These are phyloP conservation scores for Polypedilum vanderplanki DNA, from an alignment of 1,140 invertebrate species.

Conservation along the genomic window DNA sequence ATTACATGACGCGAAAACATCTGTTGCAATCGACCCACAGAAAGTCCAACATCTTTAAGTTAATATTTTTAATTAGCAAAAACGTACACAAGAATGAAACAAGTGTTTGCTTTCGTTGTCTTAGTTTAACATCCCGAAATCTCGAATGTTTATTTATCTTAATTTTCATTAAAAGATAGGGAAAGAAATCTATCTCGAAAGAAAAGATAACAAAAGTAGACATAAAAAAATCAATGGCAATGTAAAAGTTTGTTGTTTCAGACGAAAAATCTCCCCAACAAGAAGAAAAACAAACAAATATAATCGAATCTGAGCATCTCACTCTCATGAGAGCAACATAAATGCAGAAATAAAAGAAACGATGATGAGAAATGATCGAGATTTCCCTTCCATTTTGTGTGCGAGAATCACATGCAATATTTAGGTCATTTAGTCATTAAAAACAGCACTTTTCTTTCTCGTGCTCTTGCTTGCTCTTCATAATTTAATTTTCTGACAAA, in stretches of 20 bases:
- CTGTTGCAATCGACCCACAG: too few relatives aligned
- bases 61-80: too few relatives aligned
- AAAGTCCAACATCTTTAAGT: too few relatives aligned
- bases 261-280: not conserved
- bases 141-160: too few relatives aligned
- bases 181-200: not conserved
- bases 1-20: too few relatives aligned
- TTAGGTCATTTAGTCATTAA: conserved; percentile 19
- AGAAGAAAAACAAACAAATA: not conserved
- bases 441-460: conserved; percentile 3
- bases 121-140: too few relatives aligned
- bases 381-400: conserved; percentile 16
- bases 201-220: conserved; percentile 13
- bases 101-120: too few relatives aligned
- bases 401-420: not conserved
- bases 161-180: not conserved
- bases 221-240: not conserved
- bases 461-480: not conserved
- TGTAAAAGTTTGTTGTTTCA: not conserved
- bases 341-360: not conserved
- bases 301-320: not conserved
- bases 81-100: too few relatives aligned
- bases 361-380: not conserved
- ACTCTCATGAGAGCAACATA: not conserved
- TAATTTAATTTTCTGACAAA: conserved; percentile 8